Evolutionary conservation across 1,140 invertebrate species (phyloP), one percentile per base, ranked within the genome.

Genomic region (Bombus superbus): DNA sequence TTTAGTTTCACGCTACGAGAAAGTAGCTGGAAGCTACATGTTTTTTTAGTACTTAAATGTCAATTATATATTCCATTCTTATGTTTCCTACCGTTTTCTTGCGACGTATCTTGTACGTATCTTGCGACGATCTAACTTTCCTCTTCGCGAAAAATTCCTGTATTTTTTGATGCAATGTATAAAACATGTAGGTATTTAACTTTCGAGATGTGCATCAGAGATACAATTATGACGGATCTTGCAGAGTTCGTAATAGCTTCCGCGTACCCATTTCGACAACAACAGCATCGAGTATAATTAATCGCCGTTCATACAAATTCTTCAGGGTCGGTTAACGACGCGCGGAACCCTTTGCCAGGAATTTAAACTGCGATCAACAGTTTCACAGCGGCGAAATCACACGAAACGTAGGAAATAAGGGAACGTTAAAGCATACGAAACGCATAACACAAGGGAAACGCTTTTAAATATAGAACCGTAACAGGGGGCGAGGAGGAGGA

Each of bases 371-470:
- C 40, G 53, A 72, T 85, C 76, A 80, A 80, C 62, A 44, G 75
- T 77, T 83, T 11, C 77, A 32, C 44, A 76, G 62, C 64, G 47
- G 28, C 62, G 74, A 69, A 77, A 82, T 82, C 81, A 73, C 81
- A 47, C 74, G 83, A 22, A 85, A 72, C 42, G 66, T 42, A 22
- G 25, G 28, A 38, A 53, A 57, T 32, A 71, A 72, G 53, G 38
- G 53, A 44, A 75, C 71, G 42, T 47, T 64, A 53, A 80, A 88
- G 57, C 62, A 25, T 35, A 72, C 40, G 68, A 78, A 81, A 78
- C 74, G 62, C 79, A 86, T 81, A 86, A 79, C 84, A 81, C 84
- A 78, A 81, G 40, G 22, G n/a, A 38, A 10, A 78, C 66, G 42
- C 53, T 69, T 66, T 85, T 85, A 73, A 66, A 80, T 75, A 83